Evolutionary conservation across 2,797 vertebrate genomes (phyloP).

Genomic region (Rhabdophis nuchalis): DNA sequence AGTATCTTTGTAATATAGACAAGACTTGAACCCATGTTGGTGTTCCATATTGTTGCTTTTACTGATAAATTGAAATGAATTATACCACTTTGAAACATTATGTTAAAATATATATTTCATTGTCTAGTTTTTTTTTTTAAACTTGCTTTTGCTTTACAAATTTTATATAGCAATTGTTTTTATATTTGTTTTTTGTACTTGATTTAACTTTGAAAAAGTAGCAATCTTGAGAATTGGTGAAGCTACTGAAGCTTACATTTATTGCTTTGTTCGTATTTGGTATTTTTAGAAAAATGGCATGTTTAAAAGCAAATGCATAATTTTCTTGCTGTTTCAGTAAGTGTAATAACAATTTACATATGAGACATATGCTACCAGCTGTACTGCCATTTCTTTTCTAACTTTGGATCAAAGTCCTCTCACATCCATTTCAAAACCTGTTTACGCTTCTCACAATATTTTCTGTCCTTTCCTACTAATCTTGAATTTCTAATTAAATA

Average conservation of each 20-base stretch:
- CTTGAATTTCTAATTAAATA: not conserved
- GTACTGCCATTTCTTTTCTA: conserved; percentile 58
- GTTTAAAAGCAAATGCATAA: conserved; percentile 53
- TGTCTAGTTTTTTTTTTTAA: not conserved
- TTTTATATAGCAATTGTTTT: not conserved
- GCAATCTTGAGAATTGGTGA: not conserved
- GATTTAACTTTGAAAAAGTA: conserved; percentile 17
- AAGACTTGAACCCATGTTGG: not conserved
- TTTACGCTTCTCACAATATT: conserved; percentile 15
- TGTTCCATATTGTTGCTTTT: not conserved
- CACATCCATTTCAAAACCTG: conserved; percentile 35
- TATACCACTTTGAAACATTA: not conserved
- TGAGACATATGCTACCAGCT: conserved; percentile 53
- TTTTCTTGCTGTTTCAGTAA: conserved; percentile 52
- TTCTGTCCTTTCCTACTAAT: not conserved
- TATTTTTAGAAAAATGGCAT: conserved; percentile 34
- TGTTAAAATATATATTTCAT: not conserved
- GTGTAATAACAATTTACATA: conserved; percentile 48
- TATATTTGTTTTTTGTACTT: not conserved
- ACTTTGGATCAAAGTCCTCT: conserved; percentile 55
- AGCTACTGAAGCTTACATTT: not conserved
- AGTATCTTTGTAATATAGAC: conserved; percentile 46
- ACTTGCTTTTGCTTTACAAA: not conserved
- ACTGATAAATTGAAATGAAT: not conserved
- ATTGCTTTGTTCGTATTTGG: not conserved